Evolutionary conservation across 2,888 invertebrate genomes (phyloP).

Genomic region (Danaus chrysippus): DNA sequence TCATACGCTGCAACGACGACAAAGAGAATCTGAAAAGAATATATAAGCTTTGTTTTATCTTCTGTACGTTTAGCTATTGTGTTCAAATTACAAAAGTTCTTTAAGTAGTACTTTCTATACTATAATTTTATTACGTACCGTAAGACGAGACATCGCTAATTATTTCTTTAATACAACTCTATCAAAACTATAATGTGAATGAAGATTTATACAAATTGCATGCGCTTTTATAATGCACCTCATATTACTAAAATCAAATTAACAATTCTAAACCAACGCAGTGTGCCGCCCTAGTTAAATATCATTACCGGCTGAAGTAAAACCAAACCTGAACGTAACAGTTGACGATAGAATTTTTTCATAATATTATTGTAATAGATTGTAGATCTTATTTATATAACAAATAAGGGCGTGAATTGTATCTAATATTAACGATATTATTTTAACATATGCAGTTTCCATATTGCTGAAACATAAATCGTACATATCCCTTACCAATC

Average conservation of each 20-base stretch:
- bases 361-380: background rate
- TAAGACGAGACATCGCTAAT: constrained; percentile 64
- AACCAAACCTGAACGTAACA: constrained; percentile 33
- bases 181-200: constrained; percentile 53
- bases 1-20: constrained; percentile 68
- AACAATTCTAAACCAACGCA: constrained; percentile 65
- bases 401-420: background rate
- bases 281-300: constrained; percentile 69
- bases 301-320: constrained; percentile 54
- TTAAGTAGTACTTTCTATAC: no score
- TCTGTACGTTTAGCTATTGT: background rate
- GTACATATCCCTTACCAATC: constrained; percentile 34
- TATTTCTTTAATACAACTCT: constrained; percentile 45
- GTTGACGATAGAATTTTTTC: constrained; percentile 24
- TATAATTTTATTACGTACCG: constrained; percentile 48
- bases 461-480: constrained; percentile 30
- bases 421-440: background rate
- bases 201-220: constrained; percentile 50
- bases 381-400: background rate
- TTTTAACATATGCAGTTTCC: background rate
- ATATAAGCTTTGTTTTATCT: background rate
- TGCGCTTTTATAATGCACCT: constrained; percentile 70
- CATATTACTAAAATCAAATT: constrained; percentile 71
- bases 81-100: no score
- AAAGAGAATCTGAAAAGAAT: constrained; percentile 62